Conservation (phyloP, 2,888 invertebrate species). For the Rhodophaea formosa region DNA sequence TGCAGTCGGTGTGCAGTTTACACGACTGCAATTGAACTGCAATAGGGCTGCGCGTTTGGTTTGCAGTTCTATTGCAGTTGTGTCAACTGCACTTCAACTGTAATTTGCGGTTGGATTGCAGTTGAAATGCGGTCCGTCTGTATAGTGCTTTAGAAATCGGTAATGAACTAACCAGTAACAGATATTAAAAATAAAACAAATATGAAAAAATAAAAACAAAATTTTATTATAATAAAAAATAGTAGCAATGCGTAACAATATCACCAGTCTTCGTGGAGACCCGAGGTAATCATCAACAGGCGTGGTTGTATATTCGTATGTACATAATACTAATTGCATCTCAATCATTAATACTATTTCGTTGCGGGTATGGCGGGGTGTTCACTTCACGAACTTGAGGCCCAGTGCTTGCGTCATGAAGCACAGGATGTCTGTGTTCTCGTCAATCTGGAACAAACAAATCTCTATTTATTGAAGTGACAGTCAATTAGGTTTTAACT, state of each 20-base stretch:
- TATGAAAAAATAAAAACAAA: slow-evolving; percentile 69
- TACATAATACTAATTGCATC: slow-evolving; percentile 68
- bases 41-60: too few relatives aligned
- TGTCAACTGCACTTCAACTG: too few relatives aligned
- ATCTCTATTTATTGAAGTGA: slow-evolving; percentile 9
- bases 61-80: too few relatives aligned
- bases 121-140: too few relatives aligned
- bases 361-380: slow-evolving; percentile 37
- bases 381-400: slow-evolving; percentile 79
- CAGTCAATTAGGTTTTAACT: too few relatives aligned
- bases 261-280: slow-evolving; percentile 65
- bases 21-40: too few relatives aligned
- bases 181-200: slow-evolving; percentile 27
- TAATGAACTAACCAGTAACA: too few relatives aligned
- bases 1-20: too few relatives aligned
- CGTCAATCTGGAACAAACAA: slow-evolving; percentile 89
- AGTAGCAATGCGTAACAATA: slow-evolving; percentile 77
- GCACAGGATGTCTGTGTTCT: slow-evolving; percentile 93
- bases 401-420: slow-evolving; percentile 89
- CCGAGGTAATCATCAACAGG: slow-evolving; percentile 69
- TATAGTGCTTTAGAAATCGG: too few relatives aligned
- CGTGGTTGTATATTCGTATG: slow-evolving; percentile 52
- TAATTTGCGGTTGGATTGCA: too few relatives aligned
- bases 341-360: slow-evolving; percentile 41
- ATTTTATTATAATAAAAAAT: slow-evolving; percentile 68